A percentile compares a stretch with the other conserved stretches of the same genome.
Evolutionary conservation across 1,140 invertebrate species (phyloP).

Genomic region (Cyphomyrmex costatus): DNA sequence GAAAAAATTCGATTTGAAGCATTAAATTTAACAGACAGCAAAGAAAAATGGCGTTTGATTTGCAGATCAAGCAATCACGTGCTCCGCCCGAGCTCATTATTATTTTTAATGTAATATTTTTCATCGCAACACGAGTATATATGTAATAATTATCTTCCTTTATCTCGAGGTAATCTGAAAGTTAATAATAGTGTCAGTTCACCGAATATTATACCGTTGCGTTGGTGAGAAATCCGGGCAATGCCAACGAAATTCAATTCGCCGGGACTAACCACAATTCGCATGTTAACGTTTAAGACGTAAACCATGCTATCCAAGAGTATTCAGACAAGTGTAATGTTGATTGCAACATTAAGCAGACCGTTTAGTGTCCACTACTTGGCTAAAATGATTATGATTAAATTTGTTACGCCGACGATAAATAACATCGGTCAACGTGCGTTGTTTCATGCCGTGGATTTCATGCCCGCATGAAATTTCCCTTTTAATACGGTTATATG

Average conservation of each 20-base stretch:
- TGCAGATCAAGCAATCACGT: background rate
- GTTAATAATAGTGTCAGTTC: slow-evolving; percentile 22
- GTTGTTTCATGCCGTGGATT: background rate
- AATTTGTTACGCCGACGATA: slow-evolving; percentile 44
- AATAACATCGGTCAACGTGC: background rate
- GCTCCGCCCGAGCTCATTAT: background rate
- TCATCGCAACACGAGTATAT: background rate
- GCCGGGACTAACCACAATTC: background rate
- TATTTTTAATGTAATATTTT: background rate
- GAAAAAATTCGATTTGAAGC: background rate
- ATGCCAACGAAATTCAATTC: slow-evolving; percentile 16
- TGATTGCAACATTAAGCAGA: background rate
- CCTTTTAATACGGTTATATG: slow-evolving; percentile 38
- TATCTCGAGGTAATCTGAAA: slow-evolving; percentile 33
- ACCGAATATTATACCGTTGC: background rate
- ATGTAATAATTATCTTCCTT: slow-evolving; percentile 35
- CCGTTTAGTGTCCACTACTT: slow-evolving; percentile 31
- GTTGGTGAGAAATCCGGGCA: background rate
- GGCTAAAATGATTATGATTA: slow-evolving; percentile 20
- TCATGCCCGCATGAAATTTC: slow-evolving; percentile 54
- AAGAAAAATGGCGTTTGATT: slow-evolving; percentile 25
- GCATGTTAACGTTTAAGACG: background rate
- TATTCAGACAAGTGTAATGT: background rate
- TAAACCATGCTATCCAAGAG: background rate
- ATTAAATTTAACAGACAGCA: background rate